Evolutionary conservation across 2,888 invertebrate genomes (phyloP).

Genomic region (Zaprionus bogoriensis): DNA sequence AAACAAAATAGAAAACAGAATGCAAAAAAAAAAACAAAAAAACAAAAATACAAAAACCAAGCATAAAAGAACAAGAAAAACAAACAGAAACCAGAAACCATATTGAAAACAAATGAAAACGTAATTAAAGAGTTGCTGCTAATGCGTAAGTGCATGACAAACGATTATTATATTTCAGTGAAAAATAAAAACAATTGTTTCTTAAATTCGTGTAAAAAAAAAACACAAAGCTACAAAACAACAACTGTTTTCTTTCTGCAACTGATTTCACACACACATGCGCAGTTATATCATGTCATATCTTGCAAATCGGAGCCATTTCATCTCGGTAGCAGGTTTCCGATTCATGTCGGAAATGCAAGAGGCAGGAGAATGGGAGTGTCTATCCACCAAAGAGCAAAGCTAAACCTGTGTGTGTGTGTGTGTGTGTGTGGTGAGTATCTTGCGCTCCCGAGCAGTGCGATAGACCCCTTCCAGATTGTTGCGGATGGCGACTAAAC

Average conservation of each 20-base stretch:
- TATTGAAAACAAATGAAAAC: slow-evolving; percentile 1
- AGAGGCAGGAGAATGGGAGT: neutral
- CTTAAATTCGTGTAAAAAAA: slow-evolving; percentile 78
- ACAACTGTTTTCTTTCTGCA: too few species aligned
- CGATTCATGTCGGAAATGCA: neutral
- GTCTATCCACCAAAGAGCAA: neutral
- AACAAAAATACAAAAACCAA: neutral
- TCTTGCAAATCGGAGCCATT: too few species aligned
- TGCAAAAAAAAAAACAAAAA: neutral
- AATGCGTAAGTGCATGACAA: slow-evolving; percentile 69
- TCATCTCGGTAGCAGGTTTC: neutral
- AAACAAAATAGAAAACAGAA: slow-evolving; percentile 10
- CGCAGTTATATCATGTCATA: neutral
- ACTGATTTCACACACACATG: too few species aligned
- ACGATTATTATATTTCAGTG: slow-evolving; percentile 79
- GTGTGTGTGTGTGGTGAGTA: neutral
- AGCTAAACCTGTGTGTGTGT: neutral
- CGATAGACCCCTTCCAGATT: neutral
- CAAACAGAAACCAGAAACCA: neutral
- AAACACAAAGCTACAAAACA: slow-evolving; percentile 67
- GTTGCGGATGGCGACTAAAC: slow-evolving; percentile 15
- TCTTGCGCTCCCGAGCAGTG: slow-evolving; percentile 4
- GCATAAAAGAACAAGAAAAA: neutral
- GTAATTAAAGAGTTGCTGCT: slow-evolving; percentile 52
- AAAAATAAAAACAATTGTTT: slow-evolving; percentile 77